Evolutionary conservation across 2,113 vertebrate species (phyloP), one percentile per base, ranked within the genome.

Genomic region (Galeopterus variegatus): DNA sequence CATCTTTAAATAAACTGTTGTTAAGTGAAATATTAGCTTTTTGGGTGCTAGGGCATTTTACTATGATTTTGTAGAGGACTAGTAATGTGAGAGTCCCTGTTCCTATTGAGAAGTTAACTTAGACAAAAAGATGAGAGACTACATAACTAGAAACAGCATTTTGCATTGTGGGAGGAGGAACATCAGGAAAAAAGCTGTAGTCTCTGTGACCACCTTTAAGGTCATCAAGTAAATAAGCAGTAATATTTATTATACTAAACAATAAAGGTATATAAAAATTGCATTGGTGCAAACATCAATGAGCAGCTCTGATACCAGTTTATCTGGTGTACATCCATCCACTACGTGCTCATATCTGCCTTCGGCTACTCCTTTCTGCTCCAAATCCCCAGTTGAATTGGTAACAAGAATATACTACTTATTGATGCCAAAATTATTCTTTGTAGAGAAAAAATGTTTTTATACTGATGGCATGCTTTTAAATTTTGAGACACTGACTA

Each of bases 341-440:
- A 13, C 11, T 2, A 41, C 45, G 24, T 1, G 9, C 4, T 56
- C 26, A 21, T 1, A 1, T 8, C 8, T 7, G 85, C 56, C 52
- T 72, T 14, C 11, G 54, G 48, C 14, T 50, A 0, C 17, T 70
- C 28, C 18, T 62, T n/a, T 50, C 26, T 91, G 48, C 7, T 14
- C 23, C 45, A 52, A 62, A 88, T 36, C 67, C 33, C 69, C 4
- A 48, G 62, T 4, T 31, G 36, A 79, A 94, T 14, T 56, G 24
- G 1, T 19, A 73, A 50, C 31, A 92, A 67, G 62, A 7, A 4
- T 31, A 31, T 12, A 54, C 26, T 31, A 45, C 62, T 86, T 21
- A 73, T 13, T 31, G 28, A 56, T 41, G n/a, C 36, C 84, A 60
- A 89, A 56, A 72, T 92, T 89, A 79, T 58, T 83, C 24, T 89